Percentiles rank a stretch among this genome's conserved stretches.
phyloP scores from a whole-genome alignment of 2,888 invertebrate genomes.

The Merodon equestris region DNA sequence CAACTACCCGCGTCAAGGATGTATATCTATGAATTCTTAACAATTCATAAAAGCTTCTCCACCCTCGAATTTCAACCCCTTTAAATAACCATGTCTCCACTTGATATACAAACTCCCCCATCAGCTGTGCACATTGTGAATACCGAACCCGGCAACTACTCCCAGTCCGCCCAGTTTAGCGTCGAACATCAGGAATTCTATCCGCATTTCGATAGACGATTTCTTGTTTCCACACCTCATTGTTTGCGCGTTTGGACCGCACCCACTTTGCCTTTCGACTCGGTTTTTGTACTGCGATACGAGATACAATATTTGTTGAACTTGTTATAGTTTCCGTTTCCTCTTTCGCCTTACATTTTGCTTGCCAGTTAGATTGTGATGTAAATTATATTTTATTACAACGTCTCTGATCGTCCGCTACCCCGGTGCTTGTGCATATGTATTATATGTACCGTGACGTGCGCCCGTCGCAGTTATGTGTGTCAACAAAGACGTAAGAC shows the following conservation, averaged over 20 bases:
- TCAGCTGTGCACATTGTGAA: constrained; percentile 45
- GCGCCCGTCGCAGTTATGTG: background rate
- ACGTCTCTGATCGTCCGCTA: too few species aligned
- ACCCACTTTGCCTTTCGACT: constrained; percentile 19
- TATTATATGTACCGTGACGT: too few species aligned
- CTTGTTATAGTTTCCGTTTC: constrained; percentile 65
- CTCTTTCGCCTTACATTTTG: constrained; percentile 12
- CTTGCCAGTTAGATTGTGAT: constrained; percentile 47
- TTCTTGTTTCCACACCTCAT: constrained; percentile 60
- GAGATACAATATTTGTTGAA: constrained; percentile 60
- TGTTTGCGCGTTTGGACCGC: constrained; percentile 49
- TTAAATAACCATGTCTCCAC: too few species aligned
- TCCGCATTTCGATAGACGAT: constrained; percentile 59
- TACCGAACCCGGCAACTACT: constrained; percentile 29
- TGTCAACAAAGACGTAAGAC: background rate
- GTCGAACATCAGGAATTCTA: constrained; percentile 57
- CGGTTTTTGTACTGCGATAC: constrained; percentile 35
- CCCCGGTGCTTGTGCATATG: too few species aligned
- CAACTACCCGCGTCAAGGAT: constrained; percentile 23
- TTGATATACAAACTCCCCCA: too few species aligned
- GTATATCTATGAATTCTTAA: constrained; percentile 14
- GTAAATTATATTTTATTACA: constrained; percentile 45
- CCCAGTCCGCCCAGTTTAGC: background rate
- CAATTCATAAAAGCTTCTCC: constrained; percentile 4
- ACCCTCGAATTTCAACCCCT: background rate